Conservation (phyloP, 2,113 vertebrate species). For the Pavo muticus region DNA sequence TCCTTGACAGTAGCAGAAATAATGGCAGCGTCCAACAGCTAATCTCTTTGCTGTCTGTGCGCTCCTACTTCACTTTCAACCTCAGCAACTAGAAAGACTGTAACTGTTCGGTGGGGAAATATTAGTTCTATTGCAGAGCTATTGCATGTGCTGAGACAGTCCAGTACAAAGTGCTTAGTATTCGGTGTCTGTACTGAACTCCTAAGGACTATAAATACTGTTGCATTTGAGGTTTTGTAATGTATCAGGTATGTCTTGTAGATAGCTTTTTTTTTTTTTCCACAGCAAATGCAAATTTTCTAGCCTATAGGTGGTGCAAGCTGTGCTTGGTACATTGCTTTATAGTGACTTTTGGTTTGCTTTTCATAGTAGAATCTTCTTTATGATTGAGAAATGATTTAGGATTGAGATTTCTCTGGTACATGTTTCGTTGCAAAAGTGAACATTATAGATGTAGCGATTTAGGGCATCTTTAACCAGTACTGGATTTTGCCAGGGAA, state of each 20-base stretch:
- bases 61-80: constrained; percentile 45
- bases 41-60: constrained; percentile 31
- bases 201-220: constrained; percentile 16
- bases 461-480: background rate
- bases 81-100: constrained; percentile 13
- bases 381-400: background rate
- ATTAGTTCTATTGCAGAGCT: constrained; percentile 27
- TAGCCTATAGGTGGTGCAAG: background rate
- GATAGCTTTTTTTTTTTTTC: background rate
- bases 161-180: background rate
- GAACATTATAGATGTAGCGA: background rate
- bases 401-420: background rate
- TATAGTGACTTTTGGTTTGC: background rate
- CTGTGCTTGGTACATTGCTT: background rate
- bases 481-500: background rate
- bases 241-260: background rate
- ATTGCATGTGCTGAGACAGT: background rate
- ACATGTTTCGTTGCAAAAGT: background rate
- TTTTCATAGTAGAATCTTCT: background rate
- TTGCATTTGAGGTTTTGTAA: background rate
- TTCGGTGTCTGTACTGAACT: constrained; percentile 1
- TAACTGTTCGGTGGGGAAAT: constrained; percentile 31
- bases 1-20: constrained; percentile 7
- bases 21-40: constrained; percentile 46
- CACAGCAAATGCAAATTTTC: background rate